phyloP scores from a whole-genome alignment of 1,140 invertebrate genomes.

The Drosophila paulistorum region DNA sequence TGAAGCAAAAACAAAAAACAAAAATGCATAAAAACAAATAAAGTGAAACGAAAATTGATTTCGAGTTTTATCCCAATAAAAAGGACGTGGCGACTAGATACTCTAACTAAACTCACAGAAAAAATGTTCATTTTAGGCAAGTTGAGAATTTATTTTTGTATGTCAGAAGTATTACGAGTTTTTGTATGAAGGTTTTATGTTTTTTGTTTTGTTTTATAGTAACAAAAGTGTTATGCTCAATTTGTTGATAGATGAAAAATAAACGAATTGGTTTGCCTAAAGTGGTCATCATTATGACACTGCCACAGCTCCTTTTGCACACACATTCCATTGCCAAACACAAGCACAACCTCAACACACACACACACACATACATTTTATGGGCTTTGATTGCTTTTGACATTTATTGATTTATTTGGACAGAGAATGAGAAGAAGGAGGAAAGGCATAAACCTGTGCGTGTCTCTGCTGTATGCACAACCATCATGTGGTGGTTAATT shows the following conservation, averaged over 20 bases:
- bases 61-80: not conserved
- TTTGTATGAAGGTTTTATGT: too few species aligned
- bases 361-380: slow-evolving; percentile 44
- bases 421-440: not conserved
- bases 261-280: slow-evolving; percentile 32
- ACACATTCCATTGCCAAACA: slow-evolving; percentile 19
- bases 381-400: slow-evolving; percentile 70
- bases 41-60: slow-evolving; percentile 15
- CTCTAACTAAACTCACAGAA: not conserved
- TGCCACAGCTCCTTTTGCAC: slow-evolving; percentile 1
- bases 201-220: too few species aligned
- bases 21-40: slow-evolving; percentile 4
- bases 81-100: not conserved
- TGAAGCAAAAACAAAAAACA: not conserved
- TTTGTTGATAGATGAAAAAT: slow-evolving; percentile 16
- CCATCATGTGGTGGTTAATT: not conserved
- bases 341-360: slow-evolving; percentile 15
- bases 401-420: slow-evolving; percentile 72
- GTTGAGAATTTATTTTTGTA: too few species aligned
- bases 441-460: not conserved
- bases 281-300: slow-evolving; percentile 46
- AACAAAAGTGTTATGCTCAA: not conserved
- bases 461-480: slow-evolving; percentile 8
- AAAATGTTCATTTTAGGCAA: too few species aligned
- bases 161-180: too few species aligned